Evolutionary conservation across 2,797 vertebrate species (phyloP).

Genomic region (Platalea minor): DNA sequence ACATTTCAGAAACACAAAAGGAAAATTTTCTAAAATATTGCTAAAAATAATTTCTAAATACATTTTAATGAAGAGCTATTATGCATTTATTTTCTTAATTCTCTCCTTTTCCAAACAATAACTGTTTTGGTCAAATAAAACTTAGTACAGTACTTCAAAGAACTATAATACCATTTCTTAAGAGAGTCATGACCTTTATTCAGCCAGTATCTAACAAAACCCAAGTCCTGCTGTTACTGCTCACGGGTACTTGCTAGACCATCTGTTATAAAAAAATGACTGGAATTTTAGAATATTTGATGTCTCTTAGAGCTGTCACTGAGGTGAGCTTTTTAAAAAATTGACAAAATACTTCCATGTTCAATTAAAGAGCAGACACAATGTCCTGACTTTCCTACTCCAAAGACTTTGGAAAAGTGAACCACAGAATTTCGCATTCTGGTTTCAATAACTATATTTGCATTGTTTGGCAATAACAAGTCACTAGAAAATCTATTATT

Average conservation of each 20-base stretch:
- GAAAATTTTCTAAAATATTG: neutral
- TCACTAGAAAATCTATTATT: neutral
- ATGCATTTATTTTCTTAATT: neutral
- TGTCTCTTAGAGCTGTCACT: neutral
- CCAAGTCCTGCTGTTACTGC: conserved; percentile 43
- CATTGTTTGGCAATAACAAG: neutral
- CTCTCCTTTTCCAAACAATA: neutral
- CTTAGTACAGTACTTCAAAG: neutral
- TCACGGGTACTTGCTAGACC: conserved; percentile 17
- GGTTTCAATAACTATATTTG: neutral
- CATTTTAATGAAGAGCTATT: neutral
- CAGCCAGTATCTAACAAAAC: conserved; percentile 3
- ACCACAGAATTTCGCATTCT: neutral
- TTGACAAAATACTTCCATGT: neutral
- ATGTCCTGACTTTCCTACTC: neutral
- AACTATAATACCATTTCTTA: neutral
- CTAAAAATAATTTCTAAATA: neutral
- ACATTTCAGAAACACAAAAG: neutral
- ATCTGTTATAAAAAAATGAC: conserved; percentile 32
- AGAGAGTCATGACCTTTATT: conserved; percentile 44
- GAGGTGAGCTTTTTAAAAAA: neutral
- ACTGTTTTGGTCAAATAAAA: neutral
- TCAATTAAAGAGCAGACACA: neutral
- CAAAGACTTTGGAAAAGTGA: neutral
- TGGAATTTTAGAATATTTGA: neutral